phyloP scores from a whole-genome alignment of 2,888 invertebrate species.

The Crioceris asparagi region DNA sequence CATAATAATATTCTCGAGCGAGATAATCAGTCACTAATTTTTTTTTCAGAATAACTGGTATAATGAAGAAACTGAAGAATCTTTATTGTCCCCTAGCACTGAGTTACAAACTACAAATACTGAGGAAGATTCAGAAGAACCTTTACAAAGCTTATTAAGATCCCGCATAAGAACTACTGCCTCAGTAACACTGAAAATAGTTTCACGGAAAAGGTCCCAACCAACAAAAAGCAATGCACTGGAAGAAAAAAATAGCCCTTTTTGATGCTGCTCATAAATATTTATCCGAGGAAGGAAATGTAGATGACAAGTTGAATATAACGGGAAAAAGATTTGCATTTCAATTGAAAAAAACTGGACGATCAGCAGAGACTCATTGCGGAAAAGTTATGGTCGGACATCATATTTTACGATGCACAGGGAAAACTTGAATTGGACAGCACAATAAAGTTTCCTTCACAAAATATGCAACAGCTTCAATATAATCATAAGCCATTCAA shows the following conservation, averaged over 20 bases:
- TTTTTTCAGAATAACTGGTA: neutral
- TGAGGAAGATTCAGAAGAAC: neutral
- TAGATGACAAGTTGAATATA: neutral
- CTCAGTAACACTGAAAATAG: neutral
- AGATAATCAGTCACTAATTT: neutral
- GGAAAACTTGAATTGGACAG: neutral
- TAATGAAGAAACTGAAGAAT: neutral
- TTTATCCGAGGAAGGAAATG: neutral
- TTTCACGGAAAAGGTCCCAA: neutral
- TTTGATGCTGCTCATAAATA: neutral
- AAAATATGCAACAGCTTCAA: neutral
- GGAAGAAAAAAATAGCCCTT: neutral
- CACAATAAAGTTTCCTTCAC: slow-evolving; percentile 1
- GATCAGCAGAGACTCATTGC: neutral
- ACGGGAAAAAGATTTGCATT: neutral
- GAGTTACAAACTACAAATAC: neutral
- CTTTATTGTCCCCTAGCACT: neutral
- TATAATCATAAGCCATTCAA: neutral
- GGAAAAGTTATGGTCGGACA: neutral
- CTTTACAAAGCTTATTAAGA: neutral
- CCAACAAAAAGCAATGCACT: neutral
- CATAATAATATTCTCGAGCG: no score
- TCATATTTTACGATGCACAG: neutral
- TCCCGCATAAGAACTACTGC: neutral
- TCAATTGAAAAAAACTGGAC: neutral